These are phyloP conservation scores for Bos indicus DNA, from an alignment of 2,113 vertebrate species.

Conservation along the genomic window DNA sequence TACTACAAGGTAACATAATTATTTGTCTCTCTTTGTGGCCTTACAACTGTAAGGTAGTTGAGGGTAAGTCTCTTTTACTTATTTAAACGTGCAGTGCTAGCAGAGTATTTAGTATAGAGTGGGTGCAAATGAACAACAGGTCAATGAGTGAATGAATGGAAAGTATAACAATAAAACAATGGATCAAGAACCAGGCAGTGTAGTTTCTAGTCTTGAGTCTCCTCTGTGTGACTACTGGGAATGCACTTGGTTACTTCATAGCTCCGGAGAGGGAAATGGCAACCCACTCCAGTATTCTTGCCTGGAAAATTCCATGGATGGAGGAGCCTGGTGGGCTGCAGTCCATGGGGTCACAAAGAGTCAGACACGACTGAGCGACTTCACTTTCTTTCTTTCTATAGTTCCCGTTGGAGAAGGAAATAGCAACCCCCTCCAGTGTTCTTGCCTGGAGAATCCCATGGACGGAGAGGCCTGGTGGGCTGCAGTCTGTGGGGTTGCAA, in stretches of 20 bases:
- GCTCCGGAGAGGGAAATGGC: background rate
- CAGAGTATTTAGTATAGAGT: background rate
- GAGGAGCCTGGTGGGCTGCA: too few species aligned
- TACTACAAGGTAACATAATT: background rate
- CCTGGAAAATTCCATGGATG: too few species aligned
- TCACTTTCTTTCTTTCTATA: too few species aligned
- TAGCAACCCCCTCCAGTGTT: too few species aligned
- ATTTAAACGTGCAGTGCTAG: background rate
- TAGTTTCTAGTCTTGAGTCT: background rate
- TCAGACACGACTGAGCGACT: too few species aligned
- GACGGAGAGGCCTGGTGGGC: too few species aligned
- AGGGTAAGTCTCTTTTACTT: background rate
- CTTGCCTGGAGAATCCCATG: too few species aligned
- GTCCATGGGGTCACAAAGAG: too few species aligned
- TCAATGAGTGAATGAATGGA: background rate
- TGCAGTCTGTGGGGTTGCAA: too few species aligned
- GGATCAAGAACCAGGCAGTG: background rate
- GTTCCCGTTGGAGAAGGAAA: too few species aligned
- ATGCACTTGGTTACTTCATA: background rate
- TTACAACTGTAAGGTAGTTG: background rate
- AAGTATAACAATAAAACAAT: background rate
- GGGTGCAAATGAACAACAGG: background rate
- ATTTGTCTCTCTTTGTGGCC: background rate
- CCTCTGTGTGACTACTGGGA: background rate
- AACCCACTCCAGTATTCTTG: too few species aligned